Percentiles rank a stretch among this genome's conserved stretches.
Evolutionary conservation across 2,888 invertebrate genomes (phyloP).

Genomic region (Auanema freiburgensis): DNA sequence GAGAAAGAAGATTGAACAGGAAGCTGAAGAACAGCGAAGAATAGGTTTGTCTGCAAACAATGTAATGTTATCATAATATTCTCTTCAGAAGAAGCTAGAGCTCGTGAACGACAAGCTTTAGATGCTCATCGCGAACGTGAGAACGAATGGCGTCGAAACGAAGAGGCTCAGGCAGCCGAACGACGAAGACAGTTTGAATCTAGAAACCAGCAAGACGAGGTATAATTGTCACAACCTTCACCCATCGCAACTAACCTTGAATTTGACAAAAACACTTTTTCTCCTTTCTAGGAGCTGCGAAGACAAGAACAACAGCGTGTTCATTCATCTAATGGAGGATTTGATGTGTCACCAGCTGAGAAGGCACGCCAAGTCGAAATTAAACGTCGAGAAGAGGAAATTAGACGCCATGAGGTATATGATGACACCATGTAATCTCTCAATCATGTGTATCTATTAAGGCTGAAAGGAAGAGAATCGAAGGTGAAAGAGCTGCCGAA

Average conservation of each 20-base stretch:
- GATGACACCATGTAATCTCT: background rate
- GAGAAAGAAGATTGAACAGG: background rate
- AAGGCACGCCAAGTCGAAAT: background rate
- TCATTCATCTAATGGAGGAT: background rate
- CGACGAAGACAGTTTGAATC: background rate
- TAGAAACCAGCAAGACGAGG: conserved; percentile 1
- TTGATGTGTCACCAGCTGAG: background rate
- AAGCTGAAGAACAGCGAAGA: conserved; percentile 8
- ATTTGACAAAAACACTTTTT: too few species aligned
- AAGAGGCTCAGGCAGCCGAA: conserved; percentile 6
- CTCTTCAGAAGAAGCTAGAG: conserved; percentile 9
- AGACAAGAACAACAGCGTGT: too few species aligned
- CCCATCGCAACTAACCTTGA: too few species aligned
- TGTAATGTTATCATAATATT: background rate
- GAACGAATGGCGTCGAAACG: conserved; percentile 8
- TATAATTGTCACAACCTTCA: too few species aligned
- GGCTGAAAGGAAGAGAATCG: conserved; percentile 4
- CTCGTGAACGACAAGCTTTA: conserved; percentile 5
- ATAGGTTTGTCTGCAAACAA: conserved; percentile 4
- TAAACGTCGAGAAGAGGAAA: conserved; percentile 2
- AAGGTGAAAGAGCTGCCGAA: conserved; percentile 5
- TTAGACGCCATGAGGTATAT: background rate
- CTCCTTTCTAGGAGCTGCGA: too few species aligned
- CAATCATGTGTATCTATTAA: background rate
- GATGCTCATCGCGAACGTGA: conserved; percentile 10